A percentile compares a stretch with the other conserved stretches of the same genome.
These are phyloP conservation scores for Noctilio leporinus DNA, from an alignment of 2,113 vertebrate genomes.

Conservation along the genomic window DNA sequence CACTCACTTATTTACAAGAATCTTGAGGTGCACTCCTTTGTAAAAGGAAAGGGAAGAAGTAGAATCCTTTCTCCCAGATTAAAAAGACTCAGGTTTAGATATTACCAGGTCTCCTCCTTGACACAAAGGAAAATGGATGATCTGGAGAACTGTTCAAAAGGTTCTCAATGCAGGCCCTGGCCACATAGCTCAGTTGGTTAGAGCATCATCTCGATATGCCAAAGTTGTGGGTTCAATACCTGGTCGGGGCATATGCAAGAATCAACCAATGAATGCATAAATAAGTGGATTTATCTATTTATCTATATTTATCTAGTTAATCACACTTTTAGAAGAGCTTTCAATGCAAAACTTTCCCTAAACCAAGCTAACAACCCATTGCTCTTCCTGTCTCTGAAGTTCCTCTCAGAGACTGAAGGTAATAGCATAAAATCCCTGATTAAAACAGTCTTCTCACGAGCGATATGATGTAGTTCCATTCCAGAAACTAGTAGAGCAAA, in stretches of 20 bases:
- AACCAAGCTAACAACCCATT: background rate
- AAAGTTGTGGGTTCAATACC: no score
- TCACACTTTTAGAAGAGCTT: no score
- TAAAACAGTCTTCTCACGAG: slow-evolving; percentile 39
- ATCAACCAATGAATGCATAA: no score
- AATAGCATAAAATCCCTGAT: background rate
- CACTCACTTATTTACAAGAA: background rate
- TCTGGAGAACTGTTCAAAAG: background rate
- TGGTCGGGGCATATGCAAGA: no score
- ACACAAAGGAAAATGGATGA: background rate
- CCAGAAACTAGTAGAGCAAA: background rate
- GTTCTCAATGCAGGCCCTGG: no score
- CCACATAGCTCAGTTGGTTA: no score
- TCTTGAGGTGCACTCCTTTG: background rate
- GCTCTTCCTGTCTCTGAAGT: background rate
- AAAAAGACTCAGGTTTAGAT: background rate
- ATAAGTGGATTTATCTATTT: no score
- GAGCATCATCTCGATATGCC: no score
- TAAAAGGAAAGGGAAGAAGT: background rate
- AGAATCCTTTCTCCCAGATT: background rate
- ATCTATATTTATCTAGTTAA: no score
- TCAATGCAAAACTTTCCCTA: background rate
- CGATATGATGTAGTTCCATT: background rate
- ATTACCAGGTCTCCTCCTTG: background rate
- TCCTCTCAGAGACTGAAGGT: slow-evolving; percentile 5